Base-by-base conservation (phyloP, 2,113 vertebrate genomes). In the Taurulus bubalis region DNA sequence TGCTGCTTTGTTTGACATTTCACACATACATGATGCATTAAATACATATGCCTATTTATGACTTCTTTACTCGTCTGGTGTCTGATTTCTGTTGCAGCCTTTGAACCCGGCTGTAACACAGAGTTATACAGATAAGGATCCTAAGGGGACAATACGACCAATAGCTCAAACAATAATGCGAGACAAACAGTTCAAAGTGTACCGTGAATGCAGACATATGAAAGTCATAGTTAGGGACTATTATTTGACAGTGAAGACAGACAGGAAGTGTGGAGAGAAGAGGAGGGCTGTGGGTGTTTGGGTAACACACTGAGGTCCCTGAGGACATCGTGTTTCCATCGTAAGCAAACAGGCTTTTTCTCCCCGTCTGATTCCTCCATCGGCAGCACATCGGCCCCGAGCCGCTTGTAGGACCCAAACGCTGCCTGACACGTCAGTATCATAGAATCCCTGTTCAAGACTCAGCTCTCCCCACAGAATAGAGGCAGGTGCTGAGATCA, bases 401-500 rank as follows among this genome's bases (percentile, higher is more conserved):
- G 56, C 34, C 38, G 5, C 12, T 34, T 34, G 15, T n/a, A 68
- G n/a, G 12, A 38, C 26, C 30, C 7, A 65, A 56, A 65, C 20
- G 0, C 22, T 58, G 36, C 12, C 18, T 67, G 22, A 53, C 30
- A 40, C 30, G 51, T 59, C n/a, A n/a, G 40, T 40, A n/a, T 53
- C 63, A 67, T 49, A 53, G 53, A 58, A 28, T 32, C 6, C 0
- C 53, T 34, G 20, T 28, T 30, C 56, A 65, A 77, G 79, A 28
- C 47, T 58, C 53, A 60, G 40, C 18, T 63, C 22, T 59, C 34
- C 47, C 26, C 58, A 72, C 18, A 36, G 26, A 11, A 14, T 20
- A 45, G 45, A 18, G 38, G 63, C 85, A 82, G 83, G 80, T 86
- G 77, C 72, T 87, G 62, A 69, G 73, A 83, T 53, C 81, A 85